Percentiles rank a stretch among this genome's conserved stretches.
phyloP scores from a whole-genome alignment of 2,797 vertebrate species.

The Staurois parvus region DNA sequence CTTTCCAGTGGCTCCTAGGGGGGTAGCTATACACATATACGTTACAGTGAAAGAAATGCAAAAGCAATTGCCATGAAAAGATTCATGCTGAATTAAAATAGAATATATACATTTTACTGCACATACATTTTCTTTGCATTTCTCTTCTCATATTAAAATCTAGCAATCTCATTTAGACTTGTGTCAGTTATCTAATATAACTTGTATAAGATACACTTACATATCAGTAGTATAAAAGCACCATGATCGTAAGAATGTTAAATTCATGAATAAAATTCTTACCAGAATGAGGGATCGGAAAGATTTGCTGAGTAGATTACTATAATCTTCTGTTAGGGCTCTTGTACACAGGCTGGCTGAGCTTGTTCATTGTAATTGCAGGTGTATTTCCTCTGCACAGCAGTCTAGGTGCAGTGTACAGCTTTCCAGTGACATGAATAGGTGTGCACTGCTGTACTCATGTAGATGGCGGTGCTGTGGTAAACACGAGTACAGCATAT shows the following conservation, averaged over 20 bases:
- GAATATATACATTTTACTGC: slow-evolving; percentile 13
- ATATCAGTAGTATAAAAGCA: not conserved
- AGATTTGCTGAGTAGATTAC: too few relatives aligned
- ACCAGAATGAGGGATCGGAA: not conserved
- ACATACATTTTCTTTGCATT: not conserved
- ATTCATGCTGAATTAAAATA: slow-evolving; percentile 24
- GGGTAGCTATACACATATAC: too few relatives aligned
- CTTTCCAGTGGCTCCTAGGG: too few relatives aligned
- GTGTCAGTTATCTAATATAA: not conserved
- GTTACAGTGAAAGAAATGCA: not conserved
- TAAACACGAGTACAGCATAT: too few relatives aligned
- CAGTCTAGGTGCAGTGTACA: too few relatives aligned
- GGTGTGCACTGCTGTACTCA: too few relatives aligned
- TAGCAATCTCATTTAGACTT: not conserved
- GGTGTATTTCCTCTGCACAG: too few relatives aligned
- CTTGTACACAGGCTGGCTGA: too few relatives aligned
- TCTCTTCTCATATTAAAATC: slow-evolving; percentile 28
- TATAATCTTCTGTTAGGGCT: too few relatives aligned
- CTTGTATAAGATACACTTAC: not conserved
- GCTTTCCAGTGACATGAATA: too few relatives aligned
- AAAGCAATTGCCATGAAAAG: not conserved
- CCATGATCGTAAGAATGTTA: not conserved
- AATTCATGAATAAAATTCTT: not conserved
- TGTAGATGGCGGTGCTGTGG: too few relatives aligned
- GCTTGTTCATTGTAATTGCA: too few relatives aligned